These are phyloP conservation scores for Gisinianus flammeolus DNA, from an alignment of 2,888 invertebrate genomes.

Conservation along the genomic window DNA sequence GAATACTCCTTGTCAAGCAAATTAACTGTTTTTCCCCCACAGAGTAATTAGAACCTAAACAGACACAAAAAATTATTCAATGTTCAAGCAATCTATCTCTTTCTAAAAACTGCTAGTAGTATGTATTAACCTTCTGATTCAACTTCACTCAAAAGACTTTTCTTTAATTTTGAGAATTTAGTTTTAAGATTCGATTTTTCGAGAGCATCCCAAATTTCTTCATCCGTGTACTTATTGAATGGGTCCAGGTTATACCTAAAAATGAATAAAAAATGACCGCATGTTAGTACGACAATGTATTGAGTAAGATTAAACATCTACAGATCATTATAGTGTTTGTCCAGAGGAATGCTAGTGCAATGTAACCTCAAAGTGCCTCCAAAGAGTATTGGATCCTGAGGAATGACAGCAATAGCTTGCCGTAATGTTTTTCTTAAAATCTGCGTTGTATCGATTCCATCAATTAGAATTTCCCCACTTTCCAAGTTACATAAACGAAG, in stretches of 20 bases:
- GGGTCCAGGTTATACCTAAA: conserved; percentile 61
- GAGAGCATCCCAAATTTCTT: conserved; percentile 60
- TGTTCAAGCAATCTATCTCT: too few relatives aligned
- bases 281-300: not conserved
- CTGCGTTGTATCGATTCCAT: conserved; percentile 59
- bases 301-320: not conserved
- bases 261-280: not conserved
- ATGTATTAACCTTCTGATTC: conserved; percentile 57
- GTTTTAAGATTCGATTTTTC: conserved; percentile 60
- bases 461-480: conserved; percentile 59
- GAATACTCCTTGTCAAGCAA: conserved; percentile 60
- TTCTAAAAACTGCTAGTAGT: too few relatives aligned
- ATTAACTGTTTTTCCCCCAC: conserved; percentile 61
- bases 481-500: conserved; percentile 59
- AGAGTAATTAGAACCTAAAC: conserved; percentile 60
- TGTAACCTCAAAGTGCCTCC: conserved; percentile 60
- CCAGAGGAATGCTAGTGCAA: not conserved
- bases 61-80: too few relatives aligned
- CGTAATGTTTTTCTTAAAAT: conserved; percentile 59
- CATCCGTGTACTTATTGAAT: conserved; percentile 59
- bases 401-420: conserved; percentile 60
- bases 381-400: conserved; percentile 61
- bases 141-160: conserved; percentile 54
- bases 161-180: conserved; percentile 57
- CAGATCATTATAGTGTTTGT: too few relatives aligned